These are phyloP conservation scores for Podargus strigoides DNA, from an alignment of 2,797 vertebrate genomes.

Conservation along the genomic window DNA sequence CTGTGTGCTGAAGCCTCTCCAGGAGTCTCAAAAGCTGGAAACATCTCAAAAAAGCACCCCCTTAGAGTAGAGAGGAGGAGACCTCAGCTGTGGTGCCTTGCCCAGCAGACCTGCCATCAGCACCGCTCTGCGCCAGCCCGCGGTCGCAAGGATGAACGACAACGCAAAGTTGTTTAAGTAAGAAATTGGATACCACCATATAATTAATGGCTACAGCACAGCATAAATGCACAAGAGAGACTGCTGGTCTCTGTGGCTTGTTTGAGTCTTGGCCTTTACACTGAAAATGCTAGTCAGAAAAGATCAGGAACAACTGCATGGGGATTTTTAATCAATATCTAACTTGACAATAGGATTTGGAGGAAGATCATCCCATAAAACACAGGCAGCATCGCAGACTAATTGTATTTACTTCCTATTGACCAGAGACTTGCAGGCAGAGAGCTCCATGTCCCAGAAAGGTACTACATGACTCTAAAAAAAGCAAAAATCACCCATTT, in stretches of 20 bases:
- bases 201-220: background rate
- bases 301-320: background rate
- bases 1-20: background rate
- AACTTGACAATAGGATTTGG: background rate
- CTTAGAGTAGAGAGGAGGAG: background rate
- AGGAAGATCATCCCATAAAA: background rate
- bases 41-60: background rate
- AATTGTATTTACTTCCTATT: background rate
- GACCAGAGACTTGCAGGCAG: background rate
- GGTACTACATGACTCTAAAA: background rate
- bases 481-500: background rate
- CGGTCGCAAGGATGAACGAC: background rate
- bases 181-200: background rate
- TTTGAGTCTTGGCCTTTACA: background rate
- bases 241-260: background rate
- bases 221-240: background rate
- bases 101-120: background rate
- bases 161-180: background rate
- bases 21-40: background rate
- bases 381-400: fast-evolving
- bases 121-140: background rate
- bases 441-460: background rate
- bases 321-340: background rate
- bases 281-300: background rate
- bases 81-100: no score